A percentile compares a stretch with the other conserved stretches of the same genome.
These are phyloP conservation scores for Lycorma delicatula DNA, from an alignment of 1,140 invertebrate genomes.

Conservation along the genomic window DNA sequence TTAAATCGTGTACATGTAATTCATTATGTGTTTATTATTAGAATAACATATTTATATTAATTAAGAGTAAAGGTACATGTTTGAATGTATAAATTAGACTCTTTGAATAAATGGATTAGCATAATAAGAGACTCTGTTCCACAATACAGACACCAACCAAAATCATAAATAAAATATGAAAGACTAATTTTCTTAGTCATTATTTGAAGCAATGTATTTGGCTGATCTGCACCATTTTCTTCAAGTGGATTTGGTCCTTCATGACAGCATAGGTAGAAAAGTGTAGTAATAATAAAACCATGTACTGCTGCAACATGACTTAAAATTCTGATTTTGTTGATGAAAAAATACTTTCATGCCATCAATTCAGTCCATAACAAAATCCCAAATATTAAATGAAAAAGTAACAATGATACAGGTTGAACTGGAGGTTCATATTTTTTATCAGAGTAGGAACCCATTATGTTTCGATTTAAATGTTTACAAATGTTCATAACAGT, in stretches of 20 bases:
- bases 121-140: slow-evolving; percentile 42
- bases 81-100: too few relatives aligned
- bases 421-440: too few relatives aligned
- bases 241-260: background rate
- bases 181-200: slow-evolving; percentile 20
- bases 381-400: background rate
- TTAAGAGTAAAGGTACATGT: too few relatives aligned
- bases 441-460: too few relatives aligned
- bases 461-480: too few relatives aligned
- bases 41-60: too few relatives aligned
- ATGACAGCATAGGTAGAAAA: background rate
- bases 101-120: slow-evolving; percentile 44
- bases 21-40: too few relatives aligned
- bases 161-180: slow-evolving; percentile 46
- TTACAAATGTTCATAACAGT: too few relatives aligned
- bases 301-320: background rate
- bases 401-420: too few relatives aligned
- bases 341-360: background rate
- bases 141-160: slow-evolving; percentile 45
- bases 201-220: slow-evolving; percentile 14
- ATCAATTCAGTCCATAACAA: background rate
- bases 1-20: too few relatives aligned
- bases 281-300: background rate
- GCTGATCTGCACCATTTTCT: slow-evolving; percentile 2
- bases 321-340: background rate